phyloP scores from a whole-genome alignment of 2,888 invertebrate genomes.

The Microdon myrmicae region DNA sequence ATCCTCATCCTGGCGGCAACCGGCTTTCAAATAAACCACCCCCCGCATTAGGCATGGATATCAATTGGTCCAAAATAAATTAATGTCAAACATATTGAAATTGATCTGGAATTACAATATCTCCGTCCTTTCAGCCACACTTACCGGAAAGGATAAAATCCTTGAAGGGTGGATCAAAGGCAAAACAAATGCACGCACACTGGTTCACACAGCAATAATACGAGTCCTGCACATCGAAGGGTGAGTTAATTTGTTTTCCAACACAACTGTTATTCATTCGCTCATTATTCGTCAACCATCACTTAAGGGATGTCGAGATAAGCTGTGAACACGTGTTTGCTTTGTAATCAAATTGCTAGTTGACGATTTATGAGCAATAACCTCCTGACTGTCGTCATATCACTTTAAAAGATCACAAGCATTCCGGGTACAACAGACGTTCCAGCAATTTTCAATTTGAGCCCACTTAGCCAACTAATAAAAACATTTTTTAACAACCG shows the following conservation, averaged over 20 bases:
- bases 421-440: slow-evolving; percentile 23
- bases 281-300: slow-evolving; percentile 25
- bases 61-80: slow-evolving; percentile 59
- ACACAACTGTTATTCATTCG: slow-evolving; percentile 34
- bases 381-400: slow-evolving; percentile 15
- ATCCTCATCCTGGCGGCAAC: slow-evolving; percentile 8
- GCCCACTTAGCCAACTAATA: slow-evolving; percentile 45
- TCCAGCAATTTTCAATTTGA: slow-evolving; percentile 33
- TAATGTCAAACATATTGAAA: slow-evolving; percentile 58
- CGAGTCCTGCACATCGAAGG: slow-evolving; percentile 32
- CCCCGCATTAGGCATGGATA: slow-evolving; percentile 58
- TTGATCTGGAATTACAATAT: slow-evolving; percentile 32
- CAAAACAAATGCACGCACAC: slow-evolving; percentile 10
- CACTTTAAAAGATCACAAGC: slow-evolving; percentile 47
- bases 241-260: slow-evolving; percentile 47
- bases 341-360: slow-evolving; percentile 61
- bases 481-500: slow-evolving; percentile 28
- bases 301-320: slow-evolving; percentile 32
- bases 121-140: neutral
- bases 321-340: slow-evolving; percentile 65
- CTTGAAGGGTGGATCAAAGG: slow-evolving; percentile 22
- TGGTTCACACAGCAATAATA: too few species aligned
- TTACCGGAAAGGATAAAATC: slow-evolving; percentile 30
- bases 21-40: slow-evolving; percentile 64
- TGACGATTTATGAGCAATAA: slow-evolving; percentile 43